Evolutionary conservation across 2,797 vertebrate genomes (phyloP), one percentile per base, ranked within the genome.

Genomic region (Lagodon rhomboides): DNA sequence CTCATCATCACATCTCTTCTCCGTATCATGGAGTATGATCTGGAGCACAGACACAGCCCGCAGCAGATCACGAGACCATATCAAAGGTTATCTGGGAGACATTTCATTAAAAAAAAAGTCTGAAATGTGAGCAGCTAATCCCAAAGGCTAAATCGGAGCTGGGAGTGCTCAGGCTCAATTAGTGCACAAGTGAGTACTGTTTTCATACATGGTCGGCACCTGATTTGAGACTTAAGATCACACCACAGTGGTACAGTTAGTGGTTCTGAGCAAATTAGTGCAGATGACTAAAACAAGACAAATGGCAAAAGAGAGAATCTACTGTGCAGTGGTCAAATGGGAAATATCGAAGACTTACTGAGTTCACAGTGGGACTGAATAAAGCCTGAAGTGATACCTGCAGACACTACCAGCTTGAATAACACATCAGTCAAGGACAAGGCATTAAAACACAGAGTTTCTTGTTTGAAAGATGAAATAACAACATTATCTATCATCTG

Each of bases 71-170:
- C 64, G 23, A 71, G n/a, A 64, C 56, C n/a, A 67, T 22, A 65
- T 68, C 51, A 85, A 87, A 89, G 85, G 81, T 86, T 65, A 88
- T 67, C 62, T 82, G 38, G 56, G 75, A 64, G 75, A 89, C 68
- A 84, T 82, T 83, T 77, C 41, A 83, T 84, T 84, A 67, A 46
- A 73, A 27, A 73, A 27, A 62, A 65, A 68, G 18, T 17, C 0
- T 46, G 41, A 75, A 50, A 72, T 38, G 16, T 56, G 61, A 27
- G 16, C 44, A 53, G 16, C 17, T 20, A 61, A 55, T n/a, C 34
- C 13, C 10, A 72, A 44, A 56, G 16, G 7, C 30, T 47, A 51
- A 64, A 22, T 50, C 75, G 54, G 69, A 76, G 69, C 62, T 51
- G 25, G 25, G 27, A 41, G 27, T 13, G 53, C 53, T 65, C 25